Base-by-base conservation (phyloP, 2,888 invertebrate species). In the Julus scandinavius region DNA sequence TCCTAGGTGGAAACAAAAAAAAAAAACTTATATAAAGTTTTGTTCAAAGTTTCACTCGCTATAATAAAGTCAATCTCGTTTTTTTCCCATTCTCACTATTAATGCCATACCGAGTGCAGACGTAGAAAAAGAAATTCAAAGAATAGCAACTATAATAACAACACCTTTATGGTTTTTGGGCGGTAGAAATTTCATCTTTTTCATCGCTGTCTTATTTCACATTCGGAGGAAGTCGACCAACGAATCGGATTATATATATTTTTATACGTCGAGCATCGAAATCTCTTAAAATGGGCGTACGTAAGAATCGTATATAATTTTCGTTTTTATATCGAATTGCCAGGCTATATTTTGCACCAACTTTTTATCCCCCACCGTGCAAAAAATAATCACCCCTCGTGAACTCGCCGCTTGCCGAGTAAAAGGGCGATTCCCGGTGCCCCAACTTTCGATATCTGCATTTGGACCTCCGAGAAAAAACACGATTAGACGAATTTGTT, bases 1-100 rank as follows among this genome's bases (percentile, higher is more conserved):
- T 85, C 85, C 41, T 85, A 11, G n/a, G 17, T 40, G 49, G 85
- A n/a, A n/a, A n/a, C n/a, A 85, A 85, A 85, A 85, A 49, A 85
- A 85, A 40, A n/a, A 85, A 85, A 9, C 40, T 40, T n/a, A 20
- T 41, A 20, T 38, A n/a, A 40, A 20, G 54, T 45, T 29, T 72
- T n/a, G n/a, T 72, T 72, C 72, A 2, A 72, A 72, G 29, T 72
- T 72, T 72, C n/a, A n/a, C 4, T 54, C 9, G 17, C 15, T 54
- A 13, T 9, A 13, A 54, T 54, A 54, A 54, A 54, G 54, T 54
- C 54, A 13, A 54, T 54, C 54, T 13, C 13, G 54, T n/a, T n/a
- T 17, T 54, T 54, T 54, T 9, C 54, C 13, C 13, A 54, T 54
- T 72, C 72, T 5, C 72, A 20, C 9, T 54, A 54, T 45, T 17